Conservation (phyloP, 1,140 invertebrate species). For the Drosophila biarmipes region DNA sequence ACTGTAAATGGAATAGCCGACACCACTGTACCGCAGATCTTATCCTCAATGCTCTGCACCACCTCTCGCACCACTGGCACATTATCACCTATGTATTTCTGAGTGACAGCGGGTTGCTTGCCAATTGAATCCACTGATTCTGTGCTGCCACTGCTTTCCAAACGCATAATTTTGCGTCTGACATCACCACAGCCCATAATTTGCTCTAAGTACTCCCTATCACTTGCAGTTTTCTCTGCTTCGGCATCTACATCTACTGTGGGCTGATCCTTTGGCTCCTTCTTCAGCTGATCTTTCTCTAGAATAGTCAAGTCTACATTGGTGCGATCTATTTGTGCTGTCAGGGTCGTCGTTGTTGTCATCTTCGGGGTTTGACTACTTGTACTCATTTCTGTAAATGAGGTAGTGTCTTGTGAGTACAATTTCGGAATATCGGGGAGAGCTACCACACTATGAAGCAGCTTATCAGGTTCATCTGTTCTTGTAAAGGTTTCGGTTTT, state of each 20-base stretch:
- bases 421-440: constrained; percentile 42
- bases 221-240: constrained; percentile 41
- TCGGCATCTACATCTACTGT: constrained; percentile 23
- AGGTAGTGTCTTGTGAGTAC: constrained; percentile 83
- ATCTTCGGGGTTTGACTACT: constrained; percentile 79
- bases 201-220: constrained; percentile 76
- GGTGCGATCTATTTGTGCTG: constrained; percentile 62
- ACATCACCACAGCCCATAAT: constrained; percentile 77
- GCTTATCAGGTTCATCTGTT: constrained; percentile 82
- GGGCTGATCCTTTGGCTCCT: constrained; percentile 22
- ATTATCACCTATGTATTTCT: constrained; percentile 67
- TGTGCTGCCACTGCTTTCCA: constrained; percentile 69
- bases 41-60: constrained; percentile 76
- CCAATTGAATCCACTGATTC: constrained; percentile 50
- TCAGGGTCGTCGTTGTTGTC: constrained; percentile 57
- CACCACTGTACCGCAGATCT: constrained; percentile 55
- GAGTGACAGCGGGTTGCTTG: constrained; percentile 25
- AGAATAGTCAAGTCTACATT: constrained; percentile 54
- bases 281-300: background rate
- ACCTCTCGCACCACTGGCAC: constrained; percentile 70
- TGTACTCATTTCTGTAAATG: constrained; percentile 84
- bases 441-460: constrained; percentile 78
- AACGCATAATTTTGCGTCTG: constrained; percentile 69
- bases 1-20: constrained; percentile 72
- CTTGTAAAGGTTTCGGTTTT: constrained; percentile 77